Evolutionary conservation across 2,797 vertebrate species (phyloP), one percentile per base, ranked within the genome.

Genomic region (Rallus crepitans): DNA sequence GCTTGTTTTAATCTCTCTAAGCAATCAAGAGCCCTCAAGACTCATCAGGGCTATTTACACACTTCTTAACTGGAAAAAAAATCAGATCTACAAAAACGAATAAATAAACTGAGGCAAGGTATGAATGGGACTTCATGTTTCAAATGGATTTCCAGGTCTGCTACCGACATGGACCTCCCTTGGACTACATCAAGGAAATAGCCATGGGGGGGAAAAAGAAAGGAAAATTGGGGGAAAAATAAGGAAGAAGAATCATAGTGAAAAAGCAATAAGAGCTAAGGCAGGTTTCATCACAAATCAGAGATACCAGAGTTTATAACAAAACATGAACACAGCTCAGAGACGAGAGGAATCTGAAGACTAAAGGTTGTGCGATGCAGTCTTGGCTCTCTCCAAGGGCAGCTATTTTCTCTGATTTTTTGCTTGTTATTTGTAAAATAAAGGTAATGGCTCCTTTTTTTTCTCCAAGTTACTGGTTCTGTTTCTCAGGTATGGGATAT

Each of bases 11-110:
- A 97, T 97, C 83, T 97, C 94, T 71, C 90, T 86, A 94, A 97
- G 96, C 94, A 97, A 98, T 97, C 71, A 95, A 97, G 96, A 95
- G 94, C 96, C 97, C 98, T 97, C 96, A 92, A 98, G 97, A 93
- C 96, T 98, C 95, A 95, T 97, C 95, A 97, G 88, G 96, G 89
- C 92, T 97, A 97, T 97, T 97, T 97, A 97, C 93, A 96, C 72
- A 96, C 93, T 97, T 98, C 96, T 97, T 97, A 96, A 90, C 17
- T 82, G 80, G 83, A 93, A 96, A 97, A 98, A 97, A 98, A 97
- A 97, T 87, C 69, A 96, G 81, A 97, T 93, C 91, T 96, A 94
- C 89, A 96, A 82, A 97, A 94, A 97, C 90, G 94, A 96, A 97
- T 94, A 97, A 96, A 96, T 89, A 95, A 75, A 70, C 72, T 84